phyloP scores from a whole-genome alignment of 1,140 invertebrate genomes.

The Lethrus apterus region DNA sequence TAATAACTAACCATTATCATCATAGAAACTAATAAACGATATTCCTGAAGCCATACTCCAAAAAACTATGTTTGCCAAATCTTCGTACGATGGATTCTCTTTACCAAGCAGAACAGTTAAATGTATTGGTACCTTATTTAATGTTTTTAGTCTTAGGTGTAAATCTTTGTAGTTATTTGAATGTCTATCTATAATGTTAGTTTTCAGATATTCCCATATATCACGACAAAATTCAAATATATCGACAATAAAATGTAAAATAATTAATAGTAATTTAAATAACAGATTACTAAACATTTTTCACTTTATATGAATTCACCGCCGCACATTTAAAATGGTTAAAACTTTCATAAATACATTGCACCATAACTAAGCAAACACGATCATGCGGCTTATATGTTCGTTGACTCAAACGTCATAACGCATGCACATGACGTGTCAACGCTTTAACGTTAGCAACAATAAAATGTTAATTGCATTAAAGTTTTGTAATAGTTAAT shows the following conservation, averaged over 20 bases:
- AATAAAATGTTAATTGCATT: too few relatives aligned
- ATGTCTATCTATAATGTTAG: too few relatives aligned
- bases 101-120: constrained; percentile 46
- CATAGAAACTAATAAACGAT: constrained; percentile 60
- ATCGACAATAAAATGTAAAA: constrained; percentile 6
- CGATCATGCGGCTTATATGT: constrained; percentile 12
- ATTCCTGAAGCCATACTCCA: constrained; percentile 59
- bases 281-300: background rate
- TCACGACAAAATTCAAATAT: constrained; percentile 1
- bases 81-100: constrained; percentile 42
- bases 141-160: constrained; percentile 1
- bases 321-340: background rate
- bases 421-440: too few relatives aligned
- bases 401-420: background rate
- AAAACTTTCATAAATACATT: constrained; percentile 1
- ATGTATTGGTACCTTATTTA: constrained; percentile 42
- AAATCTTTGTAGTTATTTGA: background rate
- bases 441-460: too few relatives aligned
- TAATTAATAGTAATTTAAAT: constrained; percentile 5
- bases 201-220: constrained; percentile 6
- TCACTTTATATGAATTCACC: background rate
- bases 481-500: too few relatives aligned
- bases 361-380: constrained; percentile 2
- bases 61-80: constrained; percentile 52
- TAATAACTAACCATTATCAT: constrained; percentile 52